Conservation (phyloP, 2,888 invertebrate genomes). For the Eupithecia subumbrata region DNA sequence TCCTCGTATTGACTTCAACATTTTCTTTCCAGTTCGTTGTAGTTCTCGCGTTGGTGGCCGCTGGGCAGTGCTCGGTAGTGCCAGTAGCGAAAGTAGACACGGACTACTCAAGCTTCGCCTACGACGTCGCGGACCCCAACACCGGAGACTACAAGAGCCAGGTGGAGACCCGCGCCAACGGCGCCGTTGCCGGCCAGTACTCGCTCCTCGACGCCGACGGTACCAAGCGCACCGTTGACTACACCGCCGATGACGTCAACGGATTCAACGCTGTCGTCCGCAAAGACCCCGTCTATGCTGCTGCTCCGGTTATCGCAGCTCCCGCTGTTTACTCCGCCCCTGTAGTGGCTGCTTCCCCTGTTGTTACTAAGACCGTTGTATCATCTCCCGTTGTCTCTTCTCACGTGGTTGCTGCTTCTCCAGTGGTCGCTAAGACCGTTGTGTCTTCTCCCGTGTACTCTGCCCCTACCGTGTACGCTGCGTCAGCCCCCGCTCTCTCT, state of each 20-base stretch:
- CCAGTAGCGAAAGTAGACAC: slow-evolving; percentile 81
- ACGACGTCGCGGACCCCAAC: slow-evolving; percentile 83
- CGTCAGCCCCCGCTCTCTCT: slow-evolving; percentile 40
- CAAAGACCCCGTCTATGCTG: slow-evolving; percentile 75
- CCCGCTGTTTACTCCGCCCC: slow-evolving; percentile 52
- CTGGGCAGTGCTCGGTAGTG: slow-evolving; percentile 75
- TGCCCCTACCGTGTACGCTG: slow-evolving; percentile 37
- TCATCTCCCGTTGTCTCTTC: slow-evolving; percentile 52
- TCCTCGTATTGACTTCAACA: background rate
- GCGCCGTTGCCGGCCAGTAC: slow-evolving; percentile 82
- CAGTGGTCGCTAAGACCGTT: slow-evolving; percentile 35
- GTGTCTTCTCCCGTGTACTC: slow-evolving; percentile 41
- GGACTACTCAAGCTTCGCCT: slow-evolving; percentile 81
- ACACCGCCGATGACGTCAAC: slow-evolving; percentile 82
- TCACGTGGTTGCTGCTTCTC: slow-evolving; percentile 43
- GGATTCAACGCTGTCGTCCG: slow-evolving; percentile 85
- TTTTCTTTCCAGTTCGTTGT: slow-evolving; percentile 68
- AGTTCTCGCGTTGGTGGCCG: slow-evolving; percentile 73
- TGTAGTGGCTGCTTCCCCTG: slow-evolving; percentile 47
- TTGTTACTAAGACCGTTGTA: slow-evolving; percentile 49
- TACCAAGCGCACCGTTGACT: slow-evolving; percentile 83
- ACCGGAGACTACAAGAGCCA: slow-evolving; percentile 85
- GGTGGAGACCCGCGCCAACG: slow-evolving; percentile 81
- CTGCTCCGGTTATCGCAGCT: slow-evolving; percentile 61
- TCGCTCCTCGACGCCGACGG: slow-evolving; percentile 83